phyloP scores from a whole-genome alignment of 2,888 invertebrate genomes.

The Meteorus cinctellus region DNA sequence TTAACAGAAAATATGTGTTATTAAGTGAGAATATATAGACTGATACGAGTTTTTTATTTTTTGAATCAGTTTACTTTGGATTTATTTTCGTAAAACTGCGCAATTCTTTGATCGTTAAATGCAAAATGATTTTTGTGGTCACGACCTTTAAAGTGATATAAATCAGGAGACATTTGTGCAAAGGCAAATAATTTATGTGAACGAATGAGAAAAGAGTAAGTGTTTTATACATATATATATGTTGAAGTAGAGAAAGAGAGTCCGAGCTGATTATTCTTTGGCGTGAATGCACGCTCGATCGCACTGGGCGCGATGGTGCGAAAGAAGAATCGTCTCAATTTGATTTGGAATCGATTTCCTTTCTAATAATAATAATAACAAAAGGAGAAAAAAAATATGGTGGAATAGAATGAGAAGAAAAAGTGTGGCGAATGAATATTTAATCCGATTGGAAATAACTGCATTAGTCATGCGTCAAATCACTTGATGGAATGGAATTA shows the following conservation, averaged over 20 bases:
- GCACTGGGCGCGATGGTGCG: slow-evolving; percentile 34
- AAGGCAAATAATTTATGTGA: slow-evolving; percentile 43
- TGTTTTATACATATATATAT: slow-evolving; percentile 22
- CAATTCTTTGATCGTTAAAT: slow-evolving; percentile 38
- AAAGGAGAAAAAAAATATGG: too few relatives aligned
- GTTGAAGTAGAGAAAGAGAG: background rate
- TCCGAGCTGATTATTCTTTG: slow-evolving; percentile 37
- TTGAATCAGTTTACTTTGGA: background rate
- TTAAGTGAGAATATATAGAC: background rate
- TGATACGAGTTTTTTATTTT: background rate
- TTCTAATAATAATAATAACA: background rate
- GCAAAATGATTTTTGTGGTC: slow-evolving; percentile 48
- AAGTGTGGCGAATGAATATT: slow-evolving; percentile 34
- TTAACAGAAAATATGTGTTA: background rate
- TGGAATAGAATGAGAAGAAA: background rate
- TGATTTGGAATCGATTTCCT: slow-evolving; percentile 38
- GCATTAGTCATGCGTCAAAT: slow-evolving; percentile 39
- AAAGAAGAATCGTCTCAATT: slow-evolving; percentile 35
- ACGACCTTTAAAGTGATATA: slow-evolving; percentile 49
- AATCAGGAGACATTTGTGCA: slow-evolving; percentile 43
- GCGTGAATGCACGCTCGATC: slow-evolving; percentile 7
- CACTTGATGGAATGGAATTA: slow-evolving; percentile 14
- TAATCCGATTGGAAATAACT: slow-evolving; percentile 26
- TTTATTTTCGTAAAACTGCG: background rate
- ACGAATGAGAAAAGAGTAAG: slow-evolving; percentile 22